phyloP scores from a whole-genome alignment of 2,797 vertebrate genomes.

The Aphelocoma californica region DNA sequence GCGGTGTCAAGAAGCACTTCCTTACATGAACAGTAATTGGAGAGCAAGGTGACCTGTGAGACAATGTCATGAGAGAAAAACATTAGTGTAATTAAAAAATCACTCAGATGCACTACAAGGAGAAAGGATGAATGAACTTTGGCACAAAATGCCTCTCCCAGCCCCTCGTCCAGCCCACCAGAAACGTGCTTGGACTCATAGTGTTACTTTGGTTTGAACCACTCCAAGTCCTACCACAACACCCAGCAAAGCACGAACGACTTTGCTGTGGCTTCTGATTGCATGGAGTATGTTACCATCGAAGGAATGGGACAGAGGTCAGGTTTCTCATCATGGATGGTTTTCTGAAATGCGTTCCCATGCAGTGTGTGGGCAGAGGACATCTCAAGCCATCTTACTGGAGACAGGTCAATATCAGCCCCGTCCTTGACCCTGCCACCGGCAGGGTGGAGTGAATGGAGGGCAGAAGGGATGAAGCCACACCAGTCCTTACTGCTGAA shows the following conservation, averaged over 20 bases:
- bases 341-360: not conserved
- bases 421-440: not conserved
- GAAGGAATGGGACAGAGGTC: not conserved
- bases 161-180: not conserved
- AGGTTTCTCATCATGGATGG: not conserved
- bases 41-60: slow-evolving; percentile 35
- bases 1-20: slow-evolving; percentile 48
- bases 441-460: rapidly evolving
- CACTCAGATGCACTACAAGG: not conserved
- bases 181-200: not conserved
- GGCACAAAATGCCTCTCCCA: not conserved
- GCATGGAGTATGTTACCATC: not conserved
- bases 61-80: slow-evolving; percentile 33
- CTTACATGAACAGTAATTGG: slow-evolving; percentile 39
- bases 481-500: not conserved
- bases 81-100: slow-evolving; percentile 56
- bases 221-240: not conserved
- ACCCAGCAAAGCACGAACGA: not conserved
- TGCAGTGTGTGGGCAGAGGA: not conserved
- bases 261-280: not conserved
- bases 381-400: not conserved
- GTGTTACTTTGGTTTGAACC: not conserved
- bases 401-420: not conserved
- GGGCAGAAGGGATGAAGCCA: not conserved
- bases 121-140: slow-evolving; percentile 42